phyloP scores from a whole-genome alignment of 1,140 invertebrate species.

The Telenomus remus region DNA sequence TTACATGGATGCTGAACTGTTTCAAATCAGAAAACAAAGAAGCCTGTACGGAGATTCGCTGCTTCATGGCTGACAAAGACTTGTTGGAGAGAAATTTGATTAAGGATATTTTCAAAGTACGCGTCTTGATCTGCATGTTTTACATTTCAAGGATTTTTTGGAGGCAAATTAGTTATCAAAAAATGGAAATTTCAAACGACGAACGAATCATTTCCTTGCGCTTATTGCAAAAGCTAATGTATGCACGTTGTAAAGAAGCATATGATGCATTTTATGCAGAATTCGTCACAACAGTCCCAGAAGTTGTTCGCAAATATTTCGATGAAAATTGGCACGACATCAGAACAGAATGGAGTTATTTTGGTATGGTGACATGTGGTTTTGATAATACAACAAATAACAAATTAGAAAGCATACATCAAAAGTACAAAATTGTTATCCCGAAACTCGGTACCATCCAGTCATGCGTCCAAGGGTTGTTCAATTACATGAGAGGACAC shows the following conservation, averaged over 20 bases:
- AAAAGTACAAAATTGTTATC: neutral
- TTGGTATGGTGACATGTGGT: neutral
- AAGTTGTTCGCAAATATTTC: neutral
- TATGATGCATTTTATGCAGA: neutral
- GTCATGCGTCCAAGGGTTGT: neutral
- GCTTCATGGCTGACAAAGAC: slow-evolving; percentile 25
- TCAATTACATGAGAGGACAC: neutral
- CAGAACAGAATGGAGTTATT: neutral
- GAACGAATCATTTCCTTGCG: neutral
- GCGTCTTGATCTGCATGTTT: slow-evolving; percentile 16
- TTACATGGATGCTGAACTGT: slow-evolving; percentile 13
- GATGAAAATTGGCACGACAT: neutral
- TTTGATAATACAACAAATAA: slow-evolving; percentile 11
- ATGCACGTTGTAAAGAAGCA: neutral
- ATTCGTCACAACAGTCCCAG: neutral
- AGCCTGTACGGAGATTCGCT: slow-evolving; percentile 1
- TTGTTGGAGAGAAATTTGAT: slow-evolving; percentile 5
- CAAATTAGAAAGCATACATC: neutral
- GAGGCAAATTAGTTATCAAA: neutral
- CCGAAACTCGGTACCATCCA: neutral
- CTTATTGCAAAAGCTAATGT: neutral
- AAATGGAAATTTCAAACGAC: neutral
- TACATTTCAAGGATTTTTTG: slow-evolving; percentile 7
- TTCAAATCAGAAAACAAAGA: slow-evolving; percentile 11
- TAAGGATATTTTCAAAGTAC: slow-evolving; percentile 13